phyloP scores from a whole-genome alignment of 1,140 invertebrate species.

The Platyura marginata region DNA sequence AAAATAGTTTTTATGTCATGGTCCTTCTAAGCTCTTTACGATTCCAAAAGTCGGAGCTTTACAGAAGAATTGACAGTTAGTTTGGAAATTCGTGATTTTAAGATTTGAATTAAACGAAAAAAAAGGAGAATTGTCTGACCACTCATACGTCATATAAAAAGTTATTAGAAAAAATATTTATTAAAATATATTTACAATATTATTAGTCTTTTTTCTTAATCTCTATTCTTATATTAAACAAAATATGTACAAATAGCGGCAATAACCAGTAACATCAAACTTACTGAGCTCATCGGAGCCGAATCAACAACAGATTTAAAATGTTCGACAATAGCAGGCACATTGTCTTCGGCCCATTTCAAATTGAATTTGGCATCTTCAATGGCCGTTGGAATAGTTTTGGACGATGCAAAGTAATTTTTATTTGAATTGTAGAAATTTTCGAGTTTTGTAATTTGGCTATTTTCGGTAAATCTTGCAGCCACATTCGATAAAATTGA shows the following conservation, averaged over 20 bases:
- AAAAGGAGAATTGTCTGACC: too few species aligned
- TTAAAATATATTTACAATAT: too few species aligned
- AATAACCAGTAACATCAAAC: not conserved
- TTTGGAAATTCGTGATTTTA: too few species aligned
- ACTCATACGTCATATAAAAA: too few species aligned
- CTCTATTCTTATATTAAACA: too few species aligned
- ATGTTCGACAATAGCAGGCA: not conserved
- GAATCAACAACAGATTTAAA: not conserved
- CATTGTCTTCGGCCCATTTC: constrained; percentile 3
- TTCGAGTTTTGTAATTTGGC: constrained; percentile 17
- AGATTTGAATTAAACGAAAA: too few species aligned
- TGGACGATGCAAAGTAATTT: not conserved
- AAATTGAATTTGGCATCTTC: constrained; percentile 1
- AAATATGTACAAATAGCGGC: not conserved
- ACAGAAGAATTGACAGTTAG: too few species aligned
- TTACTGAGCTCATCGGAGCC: not conserved
- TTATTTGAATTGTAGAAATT: constrained; percentile 6
- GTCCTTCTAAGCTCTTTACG: too few species aligned
- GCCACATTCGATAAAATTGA: constrained; percentile 27
- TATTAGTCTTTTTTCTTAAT: too few species aligned
- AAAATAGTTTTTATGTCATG: too few species aligned
- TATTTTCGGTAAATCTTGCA: constrained; percentile 23
- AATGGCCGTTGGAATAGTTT: not conserved
- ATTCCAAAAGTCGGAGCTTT: too few species aligned
- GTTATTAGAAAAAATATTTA: too few species aligned